Percentiles rank a stretch among this genome's conserved stretches.
phyloP scores from a whole-genome alignment of 2,888 invertebrate genomes.

The Dugesia japonica region DNA sequence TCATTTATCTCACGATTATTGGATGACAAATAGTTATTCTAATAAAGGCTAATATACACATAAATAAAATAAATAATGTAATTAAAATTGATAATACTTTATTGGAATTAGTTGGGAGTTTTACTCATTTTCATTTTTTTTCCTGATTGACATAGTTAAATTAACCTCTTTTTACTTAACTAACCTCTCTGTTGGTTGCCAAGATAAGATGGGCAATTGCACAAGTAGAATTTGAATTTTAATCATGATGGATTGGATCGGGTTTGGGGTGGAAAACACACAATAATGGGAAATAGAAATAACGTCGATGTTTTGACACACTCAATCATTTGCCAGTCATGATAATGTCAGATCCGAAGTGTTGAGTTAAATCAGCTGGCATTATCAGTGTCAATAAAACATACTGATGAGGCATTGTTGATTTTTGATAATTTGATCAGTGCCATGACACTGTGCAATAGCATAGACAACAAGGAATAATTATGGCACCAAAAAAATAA shows the following conservation, averaged over 20 bases:
- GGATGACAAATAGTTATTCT: background rate
- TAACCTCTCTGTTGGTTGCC: background rate
- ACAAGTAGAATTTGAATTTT: background rate
- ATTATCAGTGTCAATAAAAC: slow-evolving; percentile 9
- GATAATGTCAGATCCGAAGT: slow-evolving; percentile 20
- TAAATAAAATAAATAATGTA: background rate
- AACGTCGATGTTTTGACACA: background rate
- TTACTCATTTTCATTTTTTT: background rate
- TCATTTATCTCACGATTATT: background rate
- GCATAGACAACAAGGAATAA: no score
- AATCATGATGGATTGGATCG: slow-evolving; percentile 5
- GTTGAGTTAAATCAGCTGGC: slow-evolving; percentile 7
- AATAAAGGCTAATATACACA: background rate
- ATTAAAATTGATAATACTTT: background rate
- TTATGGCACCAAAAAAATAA: no score
- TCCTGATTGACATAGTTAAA: background rate
- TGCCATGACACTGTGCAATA: no score
- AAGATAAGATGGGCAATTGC: background rate
- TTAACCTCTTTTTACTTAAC: background rate
- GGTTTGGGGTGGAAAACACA: background rate
- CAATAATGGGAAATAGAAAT: background rate
- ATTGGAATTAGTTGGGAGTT: background rate
- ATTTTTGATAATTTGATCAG: slow-evolving; percentile 5
- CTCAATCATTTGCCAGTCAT: slow-evolving; percentile 20
- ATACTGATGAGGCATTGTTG: background rate